These are phyloP conservation scores for Lithosia quadra DNA, from an alignment of 2,888 invertebrate genomes.

Conservation along the genomic window DNA sequence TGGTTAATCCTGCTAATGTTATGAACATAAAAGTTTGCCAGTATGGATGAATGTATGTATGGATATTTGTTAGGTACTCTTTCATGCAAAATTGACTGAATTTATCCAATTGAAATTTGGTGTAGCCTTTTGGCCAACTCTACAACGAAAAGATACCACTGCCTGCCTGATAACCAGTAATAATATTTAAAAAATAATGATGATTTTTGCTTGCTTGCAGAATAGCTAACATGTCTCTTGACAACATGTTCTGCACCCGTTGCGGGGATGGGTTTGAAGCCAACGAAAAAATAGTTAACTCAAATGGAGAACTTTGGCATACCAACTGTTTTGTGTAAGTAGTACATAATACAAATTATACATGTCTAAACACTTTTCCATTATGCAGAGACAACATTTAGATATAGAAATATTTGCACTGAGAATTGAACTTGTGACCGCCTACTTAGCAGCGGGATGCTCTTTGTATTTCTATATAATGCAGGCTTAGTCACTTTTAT, in stretches of 20 bases:
- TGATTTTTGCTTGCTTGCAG: conserved; percentile 67
- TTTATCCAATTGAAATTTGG: no score
- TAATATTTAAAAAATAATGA: no score
- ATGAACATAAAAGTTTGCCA: no score
- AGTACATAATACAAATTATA: background rate
- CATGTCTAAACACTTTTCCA: background rate
- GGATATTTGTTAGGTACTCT: no score
- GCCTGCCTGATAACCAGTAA: no score
- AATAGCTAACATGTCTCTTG: conserved; percentile 92
- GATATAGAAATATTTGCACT: background rate
- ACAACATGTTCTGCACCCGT: conserved; percentile 97
- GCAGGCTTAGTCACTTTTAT: no score
- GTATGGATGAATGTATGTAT: no score
- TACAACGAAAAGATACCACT: no score
- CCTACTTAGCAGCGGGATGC: no score
- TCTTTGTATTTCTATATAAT: no score
- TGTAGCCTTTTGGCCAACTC: no score
- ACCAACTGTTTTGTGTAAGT: conserved; percentile 99
- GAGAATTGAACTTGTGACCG: background rate
- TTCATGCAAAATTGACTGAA: no score
- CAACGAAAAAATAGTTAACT: conserved; percentile 99
- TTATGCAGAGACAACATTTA: background rate
- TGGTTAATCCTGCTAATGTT: background rate
- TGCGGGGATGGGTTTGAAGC: conserved; percentile 98
- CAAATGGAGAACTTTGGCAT: conserved; percentile 99